Evolutionary conservation across 2,888 invertebrate species (phyloP).

Genomic region (Biston betularia): DNA sequence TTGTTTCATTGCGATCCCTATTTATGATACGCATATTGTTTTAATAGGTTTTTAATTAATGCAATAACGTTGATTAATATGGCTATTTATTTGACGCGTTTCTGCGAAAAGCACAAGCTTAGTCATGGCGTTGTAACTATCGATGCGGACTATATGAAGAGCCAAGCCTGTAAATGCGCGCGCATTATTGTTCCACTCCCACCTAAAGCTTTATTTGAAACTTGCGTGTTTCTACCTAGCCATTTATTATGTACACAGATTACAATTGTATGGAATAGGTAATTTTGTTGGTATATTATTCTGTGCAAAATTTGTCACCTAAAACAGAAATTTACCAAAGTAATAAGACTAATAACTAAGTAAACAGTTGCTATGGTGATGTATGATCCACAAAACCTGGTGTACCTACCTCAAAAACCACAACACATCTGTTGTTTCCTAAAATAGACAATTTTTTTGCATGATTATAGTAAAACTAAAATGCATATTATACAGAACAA

Average conservation of each 20-base stretch:
- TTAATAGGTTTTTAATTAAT: slow-evolving; percentile 13
- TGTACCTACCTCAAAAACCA: neutral
- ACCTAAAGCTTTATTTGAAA: slow-evolving; percentile 13
- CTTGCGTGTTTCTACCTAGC: neutral
- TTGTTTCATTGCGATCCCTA: slow-evolving; percentile 5
- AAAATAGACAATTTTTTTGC: neutral
- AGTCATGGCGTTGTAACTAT: slow-evolving; percentile 40
- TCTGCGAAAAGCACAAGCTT: slow-evolving; percentile 17
- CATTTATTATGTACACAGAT: neutral
- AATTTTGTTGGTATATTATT: slow-evolving; percentile 3
- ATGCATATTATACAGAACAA: neutral
- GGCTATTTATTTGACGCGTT: slow-evolving; percentile 6
- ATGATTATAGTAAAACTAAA: neutral
- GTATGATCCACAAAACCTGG: neutral
- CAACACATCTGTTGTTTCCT: neutral
- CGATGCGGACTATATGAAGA: slow-evolving; percentile 42
- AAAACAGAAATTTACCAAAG: slow-evolving; percentile 1
- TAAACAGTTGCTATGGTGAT: slow-evolving; percentile 41
- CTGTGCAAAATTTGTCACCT: slow-evolving; percentile 6
- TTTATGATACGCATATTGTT: slow-evolving; percentile 5
- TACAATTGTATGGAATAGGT: slow-evolving; percentile 2
- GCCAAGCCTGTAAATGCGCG: slow-evolving; percentile 56
- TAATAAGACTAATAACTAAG: neutral
- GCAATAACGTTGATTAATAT: too few species aligned
- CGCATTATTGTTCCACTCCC: slow-evolving; percentile 46